Base-by-base conservation (phyloP, 2,888 invertebrate species). In the Augochlorella aurata region DNA sequence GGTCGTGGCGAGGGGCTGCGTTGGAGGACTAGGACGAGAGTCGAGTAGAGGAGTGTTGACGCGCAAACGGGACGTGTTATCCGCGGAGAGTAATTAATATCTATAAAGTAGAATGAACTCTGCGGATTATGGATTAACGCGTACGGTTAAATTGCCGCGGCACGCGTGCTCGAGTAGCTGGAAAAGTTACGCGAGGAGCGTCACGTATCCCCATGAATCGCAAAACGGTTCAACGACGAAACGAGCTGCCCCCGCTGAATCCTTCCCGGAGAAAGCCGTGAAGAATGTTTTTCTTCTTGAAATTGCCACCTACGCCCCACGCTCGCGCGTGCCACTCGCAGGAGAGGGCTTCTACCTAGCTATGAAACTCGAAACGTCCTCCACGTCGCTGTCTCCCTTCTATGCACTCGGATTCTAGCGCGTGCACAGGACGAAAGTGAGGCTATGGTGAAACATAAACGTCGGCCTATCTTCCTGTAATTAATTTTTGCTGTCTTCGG, bases 401-500 rank as follows among this genome's bases (percentile, higher is more conserved):
- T 3, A 1, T 1, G 1, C 7, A 10, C 14, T 49, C 58, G 71
- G 70, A 78, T 80, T 77, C 78, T 69, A 77, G 80, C 83, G 77
- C 79, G 82, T 79, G 72, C 72, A 74, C 73, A 74, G 80, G 71
- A 61, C 77, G 77, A 87, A 84, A 72, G 79, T 77, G 74, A 81
- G 76, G 78, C 54, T 75, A 80, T 61, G 74, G 58, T 81, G 79
- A 85, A 79, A 77, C 85, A 81, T 77, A 79, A 87, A 86, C 79
- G 82, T 79, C 79, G 76, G 75, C 81, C 76, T 82, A 86, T 83
- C 79, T 81, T 67, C 47, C 63, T 74, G 83, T 87, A 88, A 88
- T 88, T 86, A 87, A 87, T 88, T 87, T 87, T 86, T 85, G 77
- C 83, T 87, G 86, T 86, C 87, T 83, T 82, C 82, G 70, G 58